Conservation (phyloP, 2,113 vertebrate species). For the Caranx ignobilis region DNA sequence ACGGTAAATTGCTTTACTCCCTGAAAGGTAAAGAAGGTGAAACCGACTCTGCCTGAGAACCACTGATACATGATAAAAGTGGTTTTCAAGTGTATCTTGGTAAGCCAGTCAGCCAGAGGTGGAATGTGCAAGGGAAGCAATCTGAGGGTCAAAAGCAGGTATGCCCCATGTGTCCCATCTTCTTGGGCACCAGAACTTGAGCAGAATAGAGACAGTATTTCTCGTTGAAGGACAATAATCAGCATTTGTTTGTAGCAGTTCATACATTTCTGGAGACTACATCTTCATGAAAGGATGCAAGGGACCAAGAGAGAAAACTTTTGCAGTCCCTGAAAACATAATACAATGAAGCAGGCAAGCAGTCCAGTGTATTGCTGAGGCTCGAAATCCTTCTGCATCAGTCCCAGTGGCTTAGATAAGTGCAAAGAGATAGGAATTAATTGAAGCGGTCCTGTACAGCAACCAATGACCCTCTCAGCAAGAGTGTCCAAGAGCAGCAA, state of each 20-base stretch:
- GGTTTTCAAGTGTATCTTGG: slow-evolving; percentile 22
- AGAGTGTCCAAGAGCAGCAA: slow-evolving; percentile 6
- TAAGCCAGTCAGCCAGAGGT: neutral
- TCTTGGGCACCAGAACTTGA: neutral
- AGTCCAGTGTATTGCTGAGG: neutral
- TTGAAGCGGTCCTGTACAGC: slow-evolving; percentile 37
- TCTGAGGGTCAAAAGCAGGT: slow-evolving; percentile 2
- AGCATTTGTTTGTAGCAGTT: neutral
- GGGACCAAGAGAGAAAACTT: neutral
- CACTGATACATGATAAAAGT: slow-evolving; percentile 23
- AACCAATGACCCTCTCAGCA: slow-evolving; percentile 38
- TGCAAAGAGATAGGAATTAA: slow-evolving; percentile 37
- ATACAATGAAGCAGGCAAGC: neutral
- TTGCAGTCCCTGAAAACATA: neutral
- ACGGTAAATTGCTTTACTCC: slow-evolving; percentile 22
- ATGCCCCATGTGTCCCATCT: neutral
- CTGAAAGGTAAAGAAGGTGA: slow-evolving; percentile 13
- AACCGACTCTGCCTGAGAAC: slow-evolving; percentile 15
- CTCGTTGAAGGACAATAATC: slow-evolving; percentile 5
- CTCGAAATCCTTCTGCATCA: slow-evolving; percentile 10
- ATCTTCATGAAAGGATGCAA: neutral
- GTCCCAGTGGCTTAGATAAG: slow-evolving; percentile 32
- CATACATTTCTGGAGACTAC: neutral
- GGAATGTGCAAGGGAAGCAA: neutral
- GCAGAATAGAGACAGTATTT: neutral